Percentiles rank a stretch among this genome's conserved stretches.
Conservation (phyloP, 2,888 invertebrate genomes). For the Clusia tigrina region DNA sequence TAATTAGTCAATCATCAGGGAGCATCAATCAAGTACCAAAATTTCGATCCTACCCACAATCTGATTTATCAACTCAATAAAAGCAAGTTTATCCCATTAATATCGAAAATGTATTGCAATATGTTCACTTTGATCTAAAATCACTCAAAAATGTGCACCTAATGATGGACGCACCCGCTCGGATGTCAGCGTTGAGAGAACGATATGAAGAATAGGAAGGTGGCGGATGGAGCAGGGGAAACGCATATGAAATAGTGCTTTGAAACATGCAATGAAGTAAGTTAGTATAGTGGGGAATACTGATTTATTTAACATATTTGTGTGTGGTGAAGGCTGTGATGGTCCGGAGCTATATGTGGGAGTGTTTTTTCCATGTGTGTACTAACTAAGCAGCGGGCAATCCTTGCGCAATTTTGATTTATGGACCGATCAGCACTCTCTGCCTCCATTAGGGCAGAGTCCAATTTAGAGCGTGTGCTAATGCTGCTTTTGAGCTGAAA, state of each 20-base stretch:
- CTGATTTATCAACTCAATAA: slow-evolving; percentile 46
- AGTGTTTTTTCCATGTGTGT: not conserved
- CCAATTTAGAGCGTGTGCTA: not conserved
- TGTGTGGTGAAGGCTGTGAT: not conserved
- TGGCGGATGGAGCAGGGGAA: not conserved
- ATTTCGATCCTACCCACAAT: not conserved
- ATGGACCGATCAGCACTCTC: not conserved
- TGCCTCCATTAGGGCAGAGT: no score
- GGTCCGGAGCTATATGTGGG: no score
- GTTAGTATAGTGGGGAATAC: not conserved
- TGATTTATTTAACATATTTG: not conserved
- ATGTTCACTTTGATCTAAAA: slow-evolving; percentile 44
- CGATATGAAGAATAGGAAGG: not conserved
- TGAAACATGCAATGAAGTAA: no score
- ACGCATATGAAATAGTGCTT: no score
- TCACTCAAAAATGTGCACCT: slow-evolving; percentile 36
- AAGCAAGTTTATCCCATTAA: slow-evolving; percentile 53
- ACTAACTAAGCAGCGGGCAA: not conserved
- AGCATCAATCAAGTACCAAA: not conserved
- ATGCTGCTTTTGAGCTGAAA: not conserved
- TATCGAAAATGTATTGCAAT: slow-evolving; percentile 52
- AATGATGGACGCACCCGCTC: not conserved
- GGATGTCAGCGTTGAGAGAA: not conserved
- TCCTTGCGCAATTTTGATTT: not conserved
- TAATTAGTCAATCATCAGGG: not conserved